Percentiles rank a stretch among this genome's conserved stretches.
Conservation (phyloP, 2,797 vertebrate genomes). For the Propithecus perrieri region DNA sequence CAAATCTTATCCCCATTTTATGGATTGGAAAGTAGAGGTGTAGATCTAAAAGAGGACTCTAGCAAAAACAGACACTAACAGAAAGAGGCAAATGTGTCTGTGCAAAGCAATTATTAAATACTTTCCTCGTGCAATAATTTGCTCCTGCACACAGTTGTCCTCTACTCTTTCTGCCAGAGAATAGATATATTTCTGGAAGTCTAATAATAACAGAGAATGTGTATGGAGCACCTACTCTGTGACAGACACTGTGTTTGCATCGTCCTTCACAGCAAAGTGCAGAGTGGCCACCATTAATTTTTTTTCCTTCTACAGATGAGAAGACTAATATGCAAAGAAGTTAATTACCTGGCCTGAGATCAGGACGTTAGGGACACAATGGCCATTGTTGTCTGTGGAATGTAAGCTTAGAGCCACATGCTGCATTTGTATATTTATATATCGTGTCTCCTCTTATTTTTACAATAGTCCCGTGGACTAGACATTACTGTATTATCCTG, state of each 20-base stretch:
- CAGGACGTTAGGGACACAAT: no score
- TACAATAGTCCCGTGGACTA: fast-evolving
- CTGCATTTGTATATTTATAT: fast-evolving
- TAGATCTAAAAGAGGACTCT: neutral
- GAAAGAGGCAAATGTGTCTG: neutral
- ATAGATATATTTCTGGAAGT: neutral
- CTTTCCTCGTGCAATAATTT: neutral
- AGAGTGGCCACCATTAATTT: fast-evolving
- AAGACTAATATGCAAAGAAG: neutral
- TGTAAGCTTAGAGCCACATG: neutral
- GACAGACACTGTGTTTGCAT: fast-evolving
- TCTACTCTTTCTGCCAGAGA: neutral
- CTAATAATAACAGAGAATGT: neutral
- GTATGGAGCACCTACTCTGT: neutral
- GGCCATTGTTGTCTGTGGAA: neutral
- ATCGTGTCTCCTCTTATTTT: neutral
- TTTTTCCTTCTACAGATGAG: neutral
- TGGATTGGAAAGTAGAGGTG: neutral
- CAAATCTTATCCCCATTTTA: neutral
- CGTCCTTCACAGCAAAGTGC: neutral
- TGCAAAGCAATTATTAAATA: neutral
- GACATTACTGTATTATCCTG: neutral
- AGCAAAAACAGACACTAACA: neutral
- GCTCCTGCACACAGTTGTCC: neutral
- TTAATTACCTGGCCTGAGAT: neutral